phyloP scores from a whole-genome alignment of 2,113 vertebrate genomes.

The Aleadryas rufinucha region DNA sequence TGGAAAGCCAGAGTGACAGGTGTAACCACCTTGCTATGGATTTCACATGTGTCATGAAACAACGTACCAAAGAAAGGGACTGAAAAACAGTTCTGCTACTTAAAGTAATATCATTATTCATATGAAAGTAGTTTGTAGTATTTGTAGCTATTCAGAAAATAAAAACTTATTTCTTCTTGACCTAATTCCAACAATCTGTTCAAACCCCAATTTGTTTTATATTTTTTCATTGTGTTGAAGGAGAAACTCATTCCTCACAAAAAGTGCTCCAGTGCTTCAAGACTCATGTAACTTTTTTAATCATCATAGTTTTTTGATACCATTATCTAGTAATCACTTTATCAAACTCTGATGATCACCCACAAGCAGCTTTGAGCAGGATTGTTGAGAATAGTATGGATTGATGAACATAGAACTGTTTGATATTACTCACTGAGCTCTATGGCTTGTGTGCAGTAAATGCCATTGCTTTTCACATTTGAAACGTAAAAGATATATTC shows the following conservation, averaged over 20 bases:
- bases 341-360: conserved; percentile 65
- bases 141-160: conserved; percentile 35
- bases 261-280: conserved; percentile 60
- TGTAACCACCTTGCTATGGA: background rate
- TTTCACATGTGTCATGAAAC: background rate
- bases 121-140: background rate
- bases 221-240: conserved; percentile 56
- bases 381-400: conserved; percentile 40
- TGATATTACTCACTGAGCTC: background rate
- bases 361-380: conserved; percentile 51
- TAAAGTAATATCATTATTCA: background rate
- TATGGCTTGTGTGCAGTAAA: background rate
- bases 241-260: conserved; percentile 65
- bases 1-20: background rate
- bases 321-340: conserved; percentile 69
- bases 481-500: background rate
- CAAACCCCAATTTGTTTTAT: conserved; percentile 20
- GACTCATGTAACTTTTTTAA: conserved; percentile 62
- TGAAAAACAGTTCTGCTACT: background rate
- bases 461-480: background rate
- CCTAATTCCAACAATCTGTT: background rate
- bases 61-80: background rate
- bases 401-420: conserved; percentile 46
- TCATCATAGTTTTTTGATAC: conserved; percentile 65
- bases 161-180: conserved; percentile 28